Conservation (phyloP, 2,113 vertebrate species). For the Butorides virescens region DNA sequence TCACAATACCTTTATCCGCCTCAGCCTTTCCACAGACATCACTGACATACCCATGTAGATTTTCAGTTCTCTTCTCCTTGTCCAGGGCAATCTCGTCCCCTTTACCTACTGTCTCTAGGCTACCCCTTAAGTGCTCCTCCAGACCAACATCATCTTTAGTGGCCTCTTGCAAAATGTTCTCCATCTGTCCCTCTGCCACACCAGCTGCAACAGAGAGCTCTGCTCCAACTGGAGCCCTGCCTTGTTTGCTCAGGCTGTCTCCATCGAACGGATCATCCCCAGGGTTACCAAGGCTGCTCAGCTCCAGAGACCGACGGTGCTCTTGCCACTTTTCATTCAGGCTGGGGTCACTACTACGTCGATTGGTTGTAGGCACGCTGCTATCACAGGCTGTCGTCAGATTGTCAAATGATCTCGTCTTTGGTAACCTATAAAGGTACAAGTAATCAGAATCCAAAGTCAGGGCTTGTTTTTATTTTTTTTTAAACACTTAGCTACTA, state of each 20-base stretch:
- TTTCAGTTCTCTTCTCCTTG: conserved; percentile 33
- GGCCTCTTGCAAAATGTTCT: conserved; percentile 94
- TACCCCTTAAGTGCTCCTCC: conserved; percentile 64
- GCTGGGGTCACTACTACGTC: conserved; percentile 95
- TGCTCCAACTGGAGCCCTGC: conserved; percentile 64
- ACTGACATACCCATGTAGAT: background rate
- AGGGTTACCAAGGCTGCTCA: conserved; percentile 79
- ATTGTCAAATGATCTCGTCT: conserved; percentile 97
- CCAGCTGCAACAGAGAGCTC: conserved; percentile 88
- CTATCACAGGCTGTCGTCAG: conserved; percentile 89
- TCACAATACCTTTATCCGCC: background rate
- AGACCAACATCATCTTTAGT: conserved; percentile 82
- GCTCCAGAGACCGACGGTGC: conserved; percentile 90
- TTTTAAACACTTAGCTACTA: background rate
- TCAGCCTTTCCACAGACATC: background rate
- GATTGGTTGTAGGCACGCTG: conserved; percentile 80
- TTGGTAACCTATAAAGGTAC: conserved; percentile 81
- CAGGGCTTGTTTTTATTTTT: background rate
- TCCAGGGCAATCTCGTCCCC: conserved; percentile 19
- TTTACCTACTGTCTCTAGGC: background rate
- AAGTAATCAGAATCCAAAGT: background rate
- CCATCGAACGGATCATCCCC: conserved; percentile 75
- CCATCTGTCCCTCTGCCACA: conserved; percentile 91
- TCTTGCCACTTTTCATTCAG: conserved; percentile 98
- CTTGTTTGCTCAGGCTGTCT: conserved; percentile 60